phyloP scores from a whole-genome alignment of 2,797 vertebrate species.

The Cottoperca gobio region DNA sequence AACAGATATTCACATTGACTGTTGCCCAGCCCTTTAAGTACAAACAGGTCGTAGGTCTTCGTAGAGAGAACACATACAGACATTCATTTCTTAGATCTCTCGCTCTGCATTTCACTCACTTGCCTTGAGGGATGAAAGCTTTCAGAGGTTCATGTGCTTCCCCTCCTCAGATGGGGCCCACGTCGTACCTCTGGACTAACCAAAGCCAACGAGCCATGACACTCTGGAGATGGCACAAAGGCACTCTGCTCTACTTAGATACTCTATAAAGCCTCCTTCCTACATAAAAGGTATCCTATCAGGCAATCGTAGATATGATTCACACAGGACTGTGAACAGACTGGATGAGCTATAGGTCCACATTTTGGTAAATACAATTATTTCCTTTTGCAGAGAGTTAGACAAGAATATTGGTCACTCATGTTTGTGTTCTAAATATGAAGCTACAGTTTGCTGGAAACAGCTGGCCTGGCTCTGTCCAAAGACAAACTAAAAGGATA shows the following conservation, averaged over 20 bases:
- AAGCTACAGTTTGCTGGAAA: not conserved
- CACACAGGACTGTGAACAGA: slow-evolving; percentile 10
- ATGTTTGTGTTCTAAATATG: not conserved
- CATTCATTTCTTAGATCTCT: slow-evolving; percentile 36
- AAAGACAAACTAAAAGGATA: not conserved
- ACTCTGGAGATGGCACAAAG: slow-evolving; percentile 26
- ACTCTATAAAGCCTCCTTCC: slow-evolving; percentile 10
- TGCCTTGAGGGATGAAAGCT: slow-evolving; percentile 49
- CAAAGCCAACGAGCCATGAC: slow-evolving; percentile 35
- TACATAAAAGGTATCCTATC: slow-evolving; percentile 16
- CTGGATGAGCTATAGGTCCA: not conserved
- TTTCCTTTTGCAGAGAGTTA: not conserved
- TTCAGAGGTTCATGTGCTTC: slow-evolving; percentile 48
- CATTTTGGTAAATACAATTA: not conserved
- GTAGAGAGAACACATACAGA: slow-evolving; percentile 15
- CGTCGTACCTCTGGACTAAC: slow-evolving; percentile 46
- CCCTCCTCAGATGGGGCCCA: slow-evolving; percentile 51
- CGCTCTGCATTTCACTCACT: slow-evolving; percentile 23
- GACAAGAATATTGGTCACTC: not conserved
- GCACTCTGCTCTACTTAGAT: slow-evolving; percentile 37
- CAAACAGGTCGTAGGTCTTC: slow-evolving; percentile 26
- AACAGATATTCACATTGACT: slow-evolving; percentile 34
- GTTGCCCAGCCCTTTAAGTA: slow-evolving; percentile 28
- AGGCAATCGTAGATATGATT: slow-evolving; percentile 1
- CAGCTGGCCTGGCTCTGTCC: not conserved